These are phyloP conservation scores for Odontocolon sp. DNA, from an alignment of 2,888 invertebrate genomes.

Conservation along the genomic window DNA sequence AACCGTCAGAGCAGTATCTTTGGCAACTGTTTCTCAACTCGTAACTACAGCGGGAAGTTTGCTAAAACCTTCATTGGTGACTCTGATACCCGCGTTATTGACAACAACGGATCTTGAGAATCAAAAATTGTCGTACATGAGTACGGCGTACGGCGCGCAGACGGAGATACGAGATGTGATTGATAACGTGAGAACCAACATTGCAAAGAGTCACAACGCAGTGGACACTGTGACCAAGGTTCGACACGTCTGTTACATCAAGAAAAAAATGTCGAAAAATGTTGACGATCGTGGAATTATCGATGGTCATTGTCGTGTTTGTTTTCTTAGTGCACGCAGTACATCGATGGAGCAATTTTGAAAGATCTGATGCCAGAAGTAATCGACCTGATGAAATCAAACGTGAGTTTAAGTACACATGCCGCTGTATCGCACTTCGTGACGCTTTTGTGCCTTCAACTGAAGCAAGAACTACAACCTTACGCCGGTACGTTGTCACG, in stretches of 20 bases:
- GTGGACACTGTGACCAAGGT: slow-evolving; percentile 93
- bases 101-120: slow-evolving; percentile 93
- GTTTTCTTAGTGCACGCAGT: slow-evolving; percentile 84
- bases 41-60: slow-evolving; percentile 90
- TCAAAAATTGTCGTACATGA: slow-evolving; percentile 88
- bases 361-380: slow-evolving; percentile 91
- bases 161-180: slow-evolving; percentile 89
- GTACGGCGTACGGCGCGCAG: slow-evolving; percentile 86
- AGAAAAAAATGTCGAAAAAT: slow-evolving; percentile 63
- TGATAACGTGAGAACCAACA: slow-evolving; percentile 90
- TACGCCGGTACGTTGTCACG: slow-evolving; percentile 81
- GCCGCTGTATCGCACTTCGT: slow-evolving; percentile 91
- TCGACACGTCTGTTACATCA: slow-evolving; percentile 53
- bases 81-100: slow-evolving; percentile 91
- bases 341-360: slow-evolving; percentile 89
- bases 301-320: slow-evolving; percentile 43
- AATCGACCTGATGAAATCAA: slow-evolving; percentile 90
- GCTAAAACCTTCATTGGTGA: slow-evolving; percentile 90
- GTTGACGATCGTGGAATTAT: no score
- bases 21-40: slow-evolving; percentile 93
- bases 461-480: slow-evolving; percentile 83
- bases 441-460: slow-evolving; percentile 83
- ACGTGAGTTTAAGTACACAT: slow-evolving; percentile 92
- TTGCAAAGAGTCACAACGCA: slow-evolving; percentile 92
- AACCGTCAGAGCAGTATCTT: slow-evolving; percentile 90